Conservation (phyloP, 2,113 vertebrate species). For the Oryctolagus cuniculus region DNA sequence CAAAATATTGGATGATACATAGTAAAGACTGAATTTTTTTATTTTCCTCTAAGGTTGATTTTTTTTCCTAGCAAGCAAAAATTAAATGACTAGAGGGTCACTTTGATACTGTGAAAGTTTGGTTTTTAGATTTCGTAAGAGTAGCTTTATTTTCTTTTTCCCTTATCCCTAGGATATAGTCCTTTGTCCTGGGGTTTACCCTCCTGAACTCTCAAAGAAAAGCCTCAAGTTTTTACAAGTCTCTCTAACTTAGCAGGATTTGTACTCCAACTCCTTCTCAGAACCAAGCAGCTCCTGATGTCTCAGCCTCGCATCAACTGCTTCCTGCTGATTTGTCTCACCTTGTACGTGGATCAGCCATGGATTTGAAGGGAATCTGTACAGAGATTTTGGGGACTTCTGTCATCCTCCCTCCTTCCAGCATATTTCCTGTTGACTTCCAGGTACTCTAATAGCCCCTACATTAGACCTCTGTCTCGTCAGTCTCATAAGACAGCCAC, state of each 20-base stretch:
- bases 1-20: neutral
- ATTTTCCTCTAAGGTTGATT: neutral
- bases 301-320: neutral
- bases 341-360: neutral
- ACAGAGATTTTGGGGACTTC: neutral
- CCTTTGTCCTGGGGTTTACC: neutral
- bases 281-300: neutral
- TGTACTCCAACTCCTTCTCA: neutral
- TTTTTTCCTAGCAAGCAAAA: neutral
- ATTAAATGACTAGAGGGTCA: neutral
- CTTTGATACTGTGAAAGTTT: neutral
- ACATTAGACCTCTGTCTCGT: neutral
- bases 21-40: neutral
- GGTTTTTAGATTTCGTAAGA: neutral
- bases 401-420: neutral
- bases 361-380: neutral
- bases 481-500: neutral
- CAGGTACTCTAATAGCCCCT: neutral
- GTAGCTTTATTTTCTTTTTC: conserved; percentile 15
- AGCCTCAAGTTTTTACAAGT: neutral
- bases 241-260: neutral
- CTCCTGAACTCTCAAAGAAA: conserved; percentile 11
- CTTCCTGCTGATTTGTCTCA: neutral
- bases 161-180: neutral
- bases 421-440: neutral